Conservation (phyloP, 2,888 invertebrate species). For the Xestia sexstrigata region DNA sequence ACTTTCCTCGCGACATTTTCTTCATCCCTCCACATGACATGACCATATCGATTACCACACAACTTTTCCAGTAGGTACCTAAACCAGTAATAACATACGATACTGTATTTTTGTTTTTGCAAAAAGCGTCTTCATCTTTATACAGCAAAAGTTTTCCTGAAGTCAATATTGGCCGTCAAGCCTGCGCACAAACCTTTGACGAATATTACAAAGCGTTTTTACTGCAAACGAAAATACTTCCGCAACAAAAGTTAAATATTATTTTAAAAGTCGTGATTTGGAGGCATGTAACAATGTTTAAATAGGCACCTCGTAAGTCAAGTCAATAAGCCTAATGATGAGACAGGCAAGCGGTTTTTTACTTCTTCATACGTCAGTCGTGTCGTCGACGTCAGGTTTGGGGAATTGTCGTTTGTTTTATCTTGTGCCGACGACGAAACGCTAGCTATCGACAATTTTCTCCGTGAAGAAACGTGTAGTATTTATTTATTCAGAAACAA, state of each 20-base stretch:
- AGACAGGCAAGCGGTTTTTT: conserved; percentile 13
- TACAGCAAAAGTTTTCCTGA: neutral
- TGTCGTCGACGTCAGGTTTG: neutral
- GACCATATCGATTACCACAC: neutral
- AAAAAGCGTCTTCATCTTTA: neutral
- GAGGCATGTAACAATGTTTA: conserved; percentile 36
- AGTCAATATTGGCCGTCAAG: neutral
- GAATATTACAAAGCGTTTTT: neutral
- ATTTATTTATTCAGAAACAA: neutral
- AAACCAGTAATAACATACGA: neutral
- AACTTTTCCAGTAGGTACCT: neutral
- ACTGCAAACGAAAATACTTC: conserved; percentile 21
- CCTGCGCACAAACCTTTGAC: neutral
- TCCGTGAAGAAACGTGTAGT: neutral
- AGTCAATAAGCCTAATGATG: conserved; percentile 41
- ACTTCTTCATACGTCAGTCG: neutral
- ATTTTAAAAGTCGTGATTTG: conserved; percentile 17
- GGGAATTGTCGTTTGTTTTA: conserved; percentile 5
- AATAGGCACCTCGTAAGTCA: conserved; percentile 16
- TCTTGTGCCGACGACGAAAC: neutral
- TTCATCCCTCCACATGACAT: neutral
- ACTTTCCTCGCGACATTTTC: neutral
- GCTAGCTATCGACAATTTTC: neutral
- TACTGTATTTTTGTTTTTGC: neutral
- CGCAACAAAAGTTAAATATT: conserved; percentile 35